These are phyloP conservation scores for Engystomops pustulosus DNA, from an alignment of 2,113 vertebrate species.

Conservation along the genomic window DNA sequence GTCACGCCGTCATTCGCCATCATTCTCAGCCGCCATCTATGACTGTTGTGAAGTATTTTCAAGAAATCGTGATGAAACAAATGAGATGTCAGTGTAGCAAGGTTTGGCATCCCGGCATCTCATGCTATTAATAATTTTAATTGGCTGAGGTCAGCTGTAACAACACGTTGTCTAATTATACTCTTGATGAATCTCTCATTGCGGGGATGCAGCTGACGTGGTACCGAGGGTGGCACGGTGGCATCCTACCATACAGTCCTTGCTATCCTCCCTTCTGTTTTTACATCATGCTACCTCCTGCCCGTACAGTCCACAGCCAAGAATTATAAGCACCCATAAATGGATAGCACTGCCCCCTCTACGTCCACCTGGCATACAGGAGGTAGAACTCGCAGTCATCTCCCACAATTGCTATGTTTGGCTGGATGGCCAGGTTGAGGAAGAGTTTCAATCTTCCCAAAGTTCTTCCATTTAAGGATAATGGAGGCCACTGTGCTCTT, in stretches of 20 bases:
- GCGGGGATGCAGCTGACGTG: not conserved
- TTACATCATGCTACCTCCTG: no score
- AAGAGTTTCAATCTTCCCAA: no score
- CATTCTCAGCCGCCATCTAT: conserved; percentile 63
- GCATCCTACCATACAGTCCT: not conserved
- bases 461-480: no score
- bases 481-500: no score
- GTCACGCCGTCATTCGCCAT: conserved; percentile 60
- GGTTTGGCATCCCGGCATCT: conserved; percentile 65
- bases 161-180: conserved; percentile 69
- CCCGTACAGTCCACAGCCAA: no score
- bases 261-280: no score
- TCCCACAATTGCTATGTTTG: no score
- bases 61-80: conserved; percentile 70
- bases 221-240: conserved; percentile 54
- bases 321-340: no score
- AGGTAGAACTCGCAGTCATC: no score
- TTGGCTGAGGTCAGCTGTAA: conserved; percentile 70
- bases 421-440: no score
- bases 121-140: conserved; percentile 79
- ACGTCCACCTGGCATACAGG: no score
- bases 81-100: conserved; percentile 63
- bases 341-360: no score
- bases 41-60: conserved; percentile 68
- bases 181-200: conserved; percentile 65